Evolutionary conservation across 30 jellyfish, hydroid and myxozoan genomes (phyloP), one percentile per base, ranked within the genome.

Genomic region (Turritopsis dohrnii): DNA sequence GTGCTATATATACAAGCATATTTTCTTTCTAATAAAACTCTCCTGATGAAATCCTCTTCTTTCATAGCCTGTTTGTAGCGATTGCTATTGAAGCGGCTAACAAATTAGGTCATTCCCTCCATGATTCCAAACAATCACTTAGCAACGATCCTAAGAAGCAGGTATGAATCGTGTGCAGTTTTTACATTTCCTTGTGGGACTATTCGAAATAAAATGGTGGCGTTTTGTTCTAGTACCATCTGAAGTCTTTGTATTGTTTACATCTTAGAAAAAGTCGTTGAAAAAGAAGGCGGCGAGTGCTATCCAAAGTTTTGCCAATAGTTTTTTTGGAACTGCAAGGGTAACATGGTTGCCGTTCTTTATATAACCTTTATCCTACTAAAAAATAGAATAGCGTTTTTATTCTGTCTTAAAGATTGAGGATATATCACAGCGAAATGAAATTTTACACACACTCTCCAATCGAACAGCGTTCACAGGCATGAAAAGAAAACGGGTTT

Each of bases 71-170:
- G 71, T 89, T 89, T 73, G 92, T 85, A 60, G 96, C 96, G 7
- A 89, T 89, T 74, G 96, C 96, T 24, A 89, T 89, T 21, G 96
- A 89, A 65, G 96, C 96, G 29, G 96, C 96, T 1, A 89, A 89
- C 31, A 89, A 89, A 73, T 81, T 89, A 9, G 77, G 77, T 7
- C 77, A 27, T 19, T 69, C 77, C 16, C 9, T 27, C 30, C 28
- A 69, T 7, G 77, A 69, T 27, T 69, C 19, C 16, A 23, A 69
- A 21, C 16, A 69, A 69, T 3, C 60, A 3, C 23, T n/a, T 8
- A 69, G 19, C 9, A 16, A 69, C 16, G 77, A 69, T 23, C 4
- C 77, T 19, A 69, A 69, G 77, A n/a, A 69, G 31, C 77, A 69
- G 22, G 77, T 69, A 27, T 41, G 60, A 5, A 41, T 13, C 60